Percentiles rank a stretch among this genome's conserved stretches.
phyloP scores from a whole-genome alignment of 2,888 invertebrate genomes.

The Ischnura elegans region DNA sequence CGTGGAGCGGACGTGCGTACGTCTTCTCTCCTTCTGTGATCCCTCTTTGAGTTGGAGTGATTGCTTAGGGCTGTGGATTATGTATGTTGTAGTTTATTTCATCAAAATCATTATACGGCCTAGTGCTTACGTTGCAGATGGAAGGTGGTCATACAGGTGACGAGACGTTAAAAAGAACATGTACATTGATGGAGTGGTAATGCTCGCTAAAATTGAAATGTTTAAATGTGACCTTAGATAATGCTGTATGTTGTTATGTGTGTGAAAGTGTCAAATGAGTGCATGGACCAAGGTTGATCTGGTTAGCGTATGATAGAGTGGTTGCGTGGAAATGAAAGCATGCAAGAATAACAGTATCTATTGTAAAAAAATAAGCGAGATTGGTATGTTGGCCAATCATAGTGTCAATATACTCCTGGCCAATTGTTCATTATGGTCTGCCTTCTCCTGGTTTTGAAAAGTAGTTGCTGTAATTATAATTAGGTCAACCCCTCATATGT shows the following conservation, averaged over 20 bases:
- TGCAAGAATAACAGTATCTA: conserved; percentile 16
- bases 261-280: conserved; percentile 37
- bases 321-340: conserved; percentile 4
- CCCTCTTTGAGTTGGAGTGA: conserved; percentile 63
- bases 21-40: conserved; percentile 65
- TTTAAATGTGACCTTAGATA: conserved; percentile 56
- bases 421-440: conserved; percentile 36
- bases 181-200: conserved; percentile 48
- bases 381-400: conserved; percentile 15
- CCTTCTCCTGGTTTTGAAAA: conserved; percentile 38
- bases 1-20: conserved; percentile 53
- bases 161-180: conserved; percentile 30
- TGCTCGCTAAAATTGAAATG: conserved; percentile 34
- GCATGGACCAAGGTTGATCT: neutral
- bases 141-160: conserved; percentile 43
- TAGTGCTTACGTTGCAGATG: conserved; percentile 65
- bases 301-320: neutral
- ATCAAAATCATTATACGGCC: conserved; percentile 61
- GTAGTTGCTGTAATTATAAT: conserved; percentile 4
- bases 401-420: conserved; percentile 58
- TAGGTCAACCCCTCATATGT: conserved; percentile 12
- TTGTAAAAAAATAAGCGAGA: conserved; percentile 33
- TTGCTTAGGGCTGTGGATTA: conserved; percentile 59
- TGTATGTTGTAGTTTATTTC: conserved; percentile 54
- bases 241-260: conserved; percentile 54